Percentiles rank a stretch among this genome's conserved stretches.
phyloP scores from a whole-genome alignment of 2,888 invertebrate species.

The Leucania comma region DNA sequence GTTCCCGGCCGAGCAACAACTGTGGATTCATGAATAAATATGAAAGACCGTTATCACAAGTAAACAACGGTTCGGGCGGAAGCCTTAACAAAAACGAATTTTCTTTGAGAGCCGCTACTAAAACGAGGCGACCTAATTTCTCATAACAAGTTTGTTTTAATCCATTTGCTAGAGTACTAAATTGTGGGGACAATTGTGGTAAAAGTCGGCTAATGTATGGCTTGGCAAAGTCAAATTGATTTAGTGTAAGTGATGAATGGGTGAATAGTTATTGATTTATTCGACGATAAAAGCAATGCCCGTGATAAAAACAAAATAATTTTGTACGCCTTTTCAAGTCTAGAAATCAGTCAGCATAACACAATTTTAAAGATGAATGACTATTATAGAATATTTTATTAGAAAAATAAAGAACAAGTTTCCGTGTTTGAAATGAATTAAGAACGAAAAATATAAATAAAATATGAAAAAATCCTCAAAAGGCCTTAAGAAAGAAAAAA shows the following conservation, averaged over 20 bases:
- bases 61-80: conserved; percentile 67
- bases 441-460: no score
- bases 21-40: conserved; percentile 72
- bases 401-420: not conserved
- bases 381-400: not conserved
- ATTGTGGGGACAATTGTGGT: conserved; percentile 75
- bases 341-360: not conserved
- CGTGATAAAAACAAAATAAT: not conserved
- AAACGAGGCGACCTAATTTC: conserved; percentile 74
- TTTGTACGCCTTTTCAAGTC: not conserved
- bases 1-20: conserved; percentile 52
- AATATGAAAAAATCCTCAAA: no score
- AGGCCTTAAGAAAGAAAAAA: not conserved
- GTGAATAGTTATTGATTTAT: conserved; percentile 43
- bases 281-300: not conserved
- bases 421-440: not conserved
- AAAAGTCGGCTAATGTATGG: conserved; percentile 56
- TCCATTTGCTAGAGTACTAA: conserved; percentile 78
- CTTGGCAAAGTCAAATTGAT: conserved; percentile 44
- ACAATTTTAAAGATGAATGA: not conserved
- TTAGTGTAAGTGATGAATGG: conserved; percentile 37
- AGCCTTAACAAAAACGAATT: conserved; percentile 69
- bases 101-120: conserved; percentile 57
- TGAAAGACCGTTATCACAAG: conserved; percentile 63
- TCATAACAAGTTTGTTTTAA: conserved; percentile 80